Evolutionary conservation across 2,113 vertebrate species (phyloP).

Genomic region (zebrafish (Danio rerio)): GRCz12tu NC_133194.1:48172001-48172500

Average conservation of each 20-base stretch:
- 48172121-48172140: too few relatives aligned
- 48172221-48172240: slow-evolving; percentile 37
- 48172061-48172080: too few relatives aligned
- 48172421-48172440: neutral
- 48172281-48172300: slow-evolving; percentile 31
- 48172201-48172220: slow-evolving; percentile 30
- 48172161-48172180: slow-evolving; percentile 40
- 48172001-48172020: too few relatives aligned
- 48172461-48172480: slow-evolving; percentile 14
- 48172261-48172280: neutral
- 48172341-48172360: slow-evolving; percentile 6
- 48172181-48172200: neutral
- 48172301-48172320: slow-evolving; percentile 2
- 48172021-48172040: too few relatives aligned
- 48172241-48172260: slow-evolving; percentile 36
- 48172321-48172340: slow-evolving; percentile 38
- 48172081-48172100: too few relatives aligned
- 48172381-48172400: neutral
- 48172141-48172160: too few relatives aligned
- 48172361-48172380: slow-evolving; percentile 24
- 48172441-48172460: slow-evolving; percentile 16
- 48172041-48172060: too few relatives aligned
- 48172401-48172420: neutral
- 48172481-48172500: slow-evolving; percentile 12
- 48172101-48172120: too few relatives aligned